Conservation (phyloP, 1,140 invertebrate species). For the Aphaenogaster floridana region DNA sequence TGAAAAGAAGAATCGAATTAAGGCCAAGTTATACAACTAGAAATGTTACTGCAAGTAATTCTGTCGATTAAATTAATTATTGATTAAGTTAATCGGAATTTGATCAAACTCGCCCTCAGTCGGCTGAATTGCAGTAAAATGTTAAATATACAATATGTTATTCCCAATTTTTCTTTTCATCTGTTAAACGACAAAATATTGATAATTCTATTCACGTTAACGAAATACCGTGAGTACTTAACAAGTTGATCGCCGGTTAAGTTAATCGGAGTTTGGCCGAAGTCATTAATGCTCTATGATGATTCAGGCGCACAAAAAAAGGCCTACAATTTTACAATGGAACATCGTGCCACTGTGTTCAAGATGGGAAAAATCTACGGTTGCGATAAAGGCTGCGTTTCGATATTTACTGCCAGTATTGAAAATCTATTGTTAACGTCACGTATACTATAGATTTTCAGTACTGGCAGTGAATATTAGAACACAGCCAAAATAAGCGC, state of each 20-base stretch:
- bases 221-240: neutral
- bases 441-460: no score
- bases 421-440: no score
- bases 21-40: neutral
- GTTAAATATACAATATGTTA: neutral
- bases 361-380: no score
- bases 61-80: neutral
- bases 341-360: neutral
- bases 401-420: no score
- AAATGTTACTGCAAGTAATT: neutral
- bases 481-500: neutral
- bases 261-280: neutral
- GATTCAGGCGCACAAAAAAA: neutral
- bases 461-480: no score
- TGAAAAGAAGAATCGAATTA: neutral
- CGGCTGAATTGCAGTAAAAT: neutral
- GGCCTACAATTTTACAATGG: conserved; percentile 4
- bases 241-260: neutral
- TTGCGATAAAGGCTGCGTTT: no score
- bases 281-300: neutral
- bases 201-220: neutral
- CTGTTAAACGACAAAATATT: neutral
- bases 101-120: neutral
- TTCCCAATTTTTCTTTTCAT: neutral
- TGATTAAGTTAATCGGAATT: neutral